These are phyloP conservation scores for Tenodera sinensis DNA, from an alignment of 2,888 invertebrate species.

Conservation along the genomic window DNA sequence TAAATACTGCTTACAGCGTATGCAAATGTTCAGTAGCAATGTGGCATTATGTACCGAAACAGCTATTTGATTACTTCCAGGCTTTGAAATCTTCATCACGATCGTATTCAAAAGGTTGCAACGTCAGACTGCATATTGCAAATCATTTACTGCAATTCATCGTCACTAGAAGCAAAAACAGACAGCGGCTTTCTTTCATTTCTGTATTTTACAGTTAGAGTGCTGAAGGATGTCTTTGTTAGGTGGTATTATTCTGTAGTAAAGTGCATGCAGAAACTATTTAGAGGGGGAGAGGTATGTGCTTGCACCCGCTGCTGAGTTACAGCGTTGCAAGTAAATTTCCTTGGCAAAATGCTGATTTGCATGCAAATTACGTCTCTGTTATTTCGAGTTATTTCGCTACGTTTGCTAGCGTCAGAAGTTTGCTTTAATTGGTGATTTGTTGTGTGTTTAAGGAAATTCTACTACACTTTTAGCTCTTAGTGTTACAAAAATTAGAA, in stretches of 20 bases:
- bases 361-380: not conserved
- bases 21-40: too few species aligned
- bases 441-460: not conserved
- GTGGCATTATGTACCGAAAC: too few species aligned
- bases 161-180: not conserved
- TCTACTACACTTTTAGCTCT: not conserved
- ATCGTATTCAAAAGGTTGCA: not conserved
- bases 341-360: not conserved
- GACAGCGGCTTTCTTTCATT: not conserved
- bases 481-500: too few species aligned
- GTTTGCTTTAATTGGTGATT: not conserved
- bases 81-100: not conserved
- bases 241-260: not conserved
- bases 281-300: not conserved
- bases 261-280: not conserved
- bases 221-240: not conserved
- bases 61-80: not conserved
- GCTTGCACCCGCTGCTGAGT: not conserved
- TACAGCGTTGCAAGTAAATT: not conserved
- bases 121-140: not conserved
- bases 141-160: not conserved
- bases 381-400: not conserved
- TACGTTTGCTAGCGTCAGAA: not conserved
- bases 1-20: too few species aligned
- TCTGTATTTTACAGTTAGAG: not conserved